Base-by-base conservation (phyloP, 53 echinoderm and acorn worm genomes). In the Luidia sarsii region DNA sequence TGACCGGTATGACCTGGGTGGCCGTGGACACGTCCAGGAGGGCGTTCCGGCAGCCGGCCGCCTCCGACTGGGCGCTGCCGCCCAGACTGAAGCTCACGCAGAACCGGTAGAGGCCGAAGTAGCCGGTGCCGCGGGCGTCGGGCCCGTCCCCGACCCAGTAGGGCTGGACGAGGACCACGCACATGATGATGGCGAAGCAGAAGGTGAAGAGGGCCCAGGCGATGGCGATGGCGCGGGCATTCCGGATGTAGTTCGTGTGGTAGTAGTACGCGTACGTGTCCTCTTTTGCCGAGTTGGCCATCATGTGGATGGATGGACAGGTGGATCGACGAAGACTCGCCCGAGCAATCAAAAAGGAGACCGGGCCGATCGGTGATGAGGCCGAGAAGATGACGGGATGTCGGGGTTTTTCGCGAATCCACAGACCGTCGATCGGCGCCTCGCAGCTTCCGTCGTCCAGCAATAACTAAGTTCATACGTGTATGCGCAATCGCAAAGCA, bases 181-280 rank as follows among this genome's bases (percentile, higher is more conserved):
- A 69, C 71, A 89, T 79, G 55, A 95, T 95, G 50, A 95, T 95
- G 71, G 92, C 88, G 69, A 92, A 95, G 46, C 95, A 95, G 28
- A 95, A 87, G 25, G 95, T 95, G 54, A 95, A 95, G 7, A 95
- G 90, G 29, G 87, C 95, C 95, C 95, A 95, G 25, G 92, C 90
- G 48, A 95, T 92, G 27, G 92, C 95, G 22, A 95, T 92, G 43
- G 95, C 95, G 27, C 95, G 87, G 80, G 92, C 92, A 85, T 95
- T 95, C 57, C 92, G 77, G 45, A 95, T 90, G 70, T 95, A 95
- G 82, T 95, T 95, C 7, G 95, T 92, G 70, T 95, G 95, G 55
- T 95, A 95, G 51, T 91, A 94, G 23, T 91, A 94, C 7, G 91
- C 91, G 83, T 94, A 94, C 21, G 91, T 89, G 73, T 94, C 89